Evolutionary conservation across 2,888 invertebrate species (phyloP), one percentile per base, ranked within the genome.

Genomic region (Rhogogaster chlorosoma): DNA sequence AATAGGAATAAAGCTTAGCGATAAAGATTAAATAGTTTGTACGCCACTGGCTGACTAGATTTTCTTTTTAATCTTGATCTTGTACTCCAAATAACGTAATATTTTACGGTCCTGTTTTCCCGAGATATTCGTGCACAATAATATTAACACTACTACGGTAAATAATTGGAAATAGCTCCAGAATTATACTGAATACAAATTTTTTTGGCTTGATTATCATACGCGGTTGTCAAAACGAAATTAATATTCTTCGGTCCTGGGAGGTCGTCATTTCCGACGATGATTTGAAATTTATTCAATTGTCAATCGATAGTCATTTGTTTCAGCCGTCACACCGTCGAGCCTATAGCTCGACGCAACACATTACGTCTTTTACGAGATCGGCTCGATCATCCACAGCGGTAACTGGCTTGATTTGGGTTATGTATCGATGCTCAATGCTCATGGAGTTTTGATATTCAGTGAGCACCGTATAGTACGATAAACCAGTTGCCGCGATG

Each of bases 231-330:
- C 73, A 73, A 10, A 73, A 73, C 73, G 15, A 26, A 73, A 73
- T 73, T 73, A 73, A 42, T 42, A 45, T 42, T 15, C 12, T 73
- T 73, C 1, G 4, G 26, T 45, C n/a, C 12, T 42, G 38, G 12
- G 22, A 22, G 22, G n/a, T 61, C 80, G 32, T 77, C n/a, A 32
- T 77, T 32, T 77, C 32, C 32, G 7, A 77, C 26, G 26, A 49
- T 77, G 32, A 77, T 77, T 49, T 49, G 49, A 53, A 77, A 77
- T 77, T 77, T 53, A 77, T 77, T 77, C 53, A 77, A 77, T 77
- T 53, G 53, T 77, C 77, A 29, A 77, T 77, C 77, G 77, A 77
- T 77, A 53, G 77, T 77, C 45, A 77, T 77, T 77, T 77, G 77
- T 77, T 77, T 49, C 77, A 77, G 77, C 53, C 32, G 77, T 45